Percentiles rank a stretch among this genome's conserved stretches.
phyloP scores from a whole-genome alignment of 2,888 invertebrate genomes.

The Nymphalis urticae region DNA sequence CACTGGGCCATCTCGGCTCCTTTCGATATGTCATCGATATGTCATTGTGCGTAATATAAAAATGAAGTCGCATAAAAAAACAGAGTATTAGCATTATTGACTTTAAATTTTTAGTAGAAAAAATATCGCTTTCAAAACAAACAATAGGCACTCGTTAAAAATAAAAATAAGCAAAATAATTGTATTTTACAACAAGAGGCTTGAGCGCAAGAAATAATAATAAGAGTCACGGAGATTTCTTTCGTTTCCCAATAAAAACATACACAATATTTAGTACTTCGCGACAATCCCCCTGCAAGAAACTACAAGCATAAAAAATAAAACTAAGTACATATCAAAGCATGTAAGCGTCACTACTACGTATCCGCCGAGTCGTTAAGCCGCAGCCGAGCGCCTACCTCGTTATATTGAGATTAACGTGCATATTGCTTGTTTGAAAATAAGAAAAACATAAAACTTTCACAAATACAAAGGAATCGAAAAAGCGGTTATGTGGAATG shows the following conservation, averaged over 20 bases:
- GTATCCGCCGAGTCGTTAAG: not conserved
- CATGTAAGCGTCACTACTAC: constrained; percentile 9
- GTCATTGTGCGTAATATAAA: not conserved
- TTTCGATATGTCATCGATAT: too few species aligned
- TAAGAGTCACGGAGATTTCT: not conserved
- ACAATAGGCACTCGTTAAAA: constrained; percentile 57
- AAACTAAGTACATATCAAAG: constrained; percentile 2
- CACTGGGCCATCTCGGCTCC: too few species aligned
- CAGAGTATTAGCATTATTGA: not conserved
- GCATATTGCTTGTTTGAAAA: constrained; percentile 65
- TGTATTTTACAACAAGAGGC: not conserved
- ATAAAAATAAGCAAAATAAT: constrained; percentile 5
- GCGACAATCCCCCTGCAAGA: not conserved
- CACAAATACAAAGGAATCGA: not conserved
- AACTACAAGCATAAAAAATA: constrained; percentile 15
- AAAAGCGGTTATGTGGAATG: constrained; percentile 4
- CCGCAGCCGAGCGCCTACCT: not conserved
- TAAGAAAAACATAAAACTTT: constrained; percentile 7
- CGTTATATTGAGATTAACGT: constrained; percentile 48
- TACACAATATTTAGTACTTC: not conserved
- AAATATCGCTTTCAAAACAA: constrained; percentile 42
- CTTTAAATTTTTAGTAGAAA: constrained; percentile 56
- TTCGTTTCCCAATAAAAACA: not conserved
- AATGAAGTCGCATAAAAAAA: not conserved
- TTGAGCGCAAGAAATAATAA: not conserved